Evolutionary conservation across 2,797 vertebrate species (phyloP).

Genomic region (Tarsius wallacei): DNA sequence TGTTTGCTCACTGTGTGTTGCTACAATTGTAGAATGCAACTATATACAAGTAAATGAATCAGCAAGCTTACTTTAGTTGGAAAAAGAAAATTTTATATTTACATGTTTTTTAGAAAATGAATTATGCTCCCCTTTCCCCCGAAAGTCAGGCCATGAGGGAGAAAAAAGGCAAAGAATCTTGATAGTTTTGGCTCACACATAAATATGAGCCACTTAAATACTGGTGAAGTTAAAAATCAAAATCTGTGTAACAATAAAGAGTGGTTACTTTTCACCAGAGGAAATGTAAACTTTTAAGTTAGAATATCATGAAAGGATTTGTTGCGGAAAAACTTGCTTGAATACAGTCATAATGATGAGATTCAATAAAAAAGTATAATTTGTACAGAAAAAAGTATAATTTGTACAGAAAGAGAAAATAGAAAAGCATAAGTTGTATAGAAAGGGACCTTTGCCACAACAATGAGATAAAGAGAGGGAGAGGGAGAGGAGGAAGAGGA

Average conservation of each 20-base stretch:
- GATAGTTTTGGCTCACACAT: background rate
- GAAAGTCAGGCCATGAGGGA: background rate
- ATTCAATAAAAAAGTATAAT: conserved; percentile 40
- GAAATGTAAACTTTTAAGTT: background rate
- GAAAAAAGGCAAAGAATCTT: background rate
- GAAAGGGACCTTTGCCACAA: background rate
- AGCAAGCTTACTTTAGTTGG: background rate
- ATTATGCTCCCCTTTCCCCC: background rate
- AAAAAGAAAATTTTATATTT: conserved; percentile 38
- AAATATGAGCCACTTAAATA: background rate
- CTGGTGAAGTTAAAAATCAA: background rate
- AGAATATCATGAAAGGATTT: background rate
- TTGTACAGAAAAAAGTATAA: background rate
- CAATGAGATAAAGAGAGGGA: background rate
- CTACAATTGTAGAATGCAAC: background rate
- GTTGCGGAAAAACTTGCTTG: background rate
- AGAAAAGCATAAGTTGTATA: background rate
- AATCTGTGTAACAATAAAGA: background rate
- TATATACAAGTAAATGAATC: background rate
- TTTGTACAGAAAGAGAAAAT: background rate
- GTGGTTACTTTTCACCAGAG: conserved; percentile 16
- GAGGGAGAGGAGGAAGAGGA: accelerated
- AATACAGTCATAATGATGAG: background rate
- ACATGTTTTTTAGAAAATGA: background rate
- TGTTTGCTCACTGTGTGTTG: background rate